Conservation (phyloP, 2,888 invertebrate species). For the Sturmia bella region DNA sequence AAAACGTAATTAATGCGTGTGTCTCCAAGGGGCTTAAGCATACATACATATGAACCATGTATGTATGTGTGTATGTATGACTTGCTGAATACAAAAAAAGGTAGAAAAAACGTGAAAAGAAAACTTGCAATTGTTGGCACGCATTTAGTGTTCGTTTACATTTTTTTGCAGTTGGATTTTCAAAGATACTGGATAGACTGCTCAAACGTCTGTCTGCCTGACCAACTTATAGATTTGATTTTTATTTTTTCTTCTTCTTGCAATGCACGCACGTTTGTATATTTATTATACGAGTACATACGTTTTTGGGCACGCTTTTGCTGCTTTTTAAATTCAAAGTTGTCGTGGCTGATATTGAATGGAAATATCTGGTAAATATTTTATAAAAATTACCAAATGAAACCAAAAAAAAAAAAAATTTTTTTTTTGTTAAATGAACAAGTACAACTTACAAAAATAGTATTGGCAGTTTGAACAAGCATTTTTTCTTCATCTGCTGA, state of each 20-base stretch:
- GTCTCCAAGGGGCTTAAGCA: conserved; percentile 21
- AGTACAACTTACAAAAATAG: not conserved
- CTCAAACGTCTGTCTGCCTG: conserved; percentile 18
- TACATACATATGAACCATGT: conserved; percentile 27
- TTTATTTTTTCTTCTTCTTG: conserved; percentile 36
- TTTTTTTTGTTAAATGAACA: conserved; percentile 19
- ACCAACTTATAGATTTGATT: conserved; percentile 47
- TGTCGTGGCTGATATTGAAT: conserved; percentile 12
- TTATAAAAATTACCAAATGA: conserved; percentile 20
- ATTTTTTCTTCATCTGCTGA: conserved; percentile 36
- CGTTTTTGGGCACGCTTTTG: conserved; percentile 48
- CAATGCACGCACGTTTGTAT: conserved; percentile 49
- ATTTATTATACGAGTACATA: no score
- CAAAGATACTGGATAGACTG: conserved; percentile 40
- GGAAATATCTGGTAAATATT: conserved; percentile 47
- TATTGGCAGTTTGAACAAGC: not conserved
- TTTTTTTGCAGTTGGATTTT: conserved; percentile 24
- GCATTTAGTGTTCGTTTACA: conserved; percentile 52
- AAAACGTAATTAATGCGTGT: conserved; percentile 52
- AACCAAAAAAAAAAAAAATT: no score
- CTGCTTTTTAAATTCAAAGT: conserved; percentile 23
- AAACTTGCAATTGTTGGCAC: conserved; percentile 62
- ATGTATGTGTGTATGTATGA: conserved; percentile 34
- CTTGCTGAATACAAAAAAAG: conserved; percentile 10
- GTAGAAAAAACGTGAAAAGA: conserved; percentile 11